Evolutionary conservation across 2,113 vertebrate genomes (phyloP).

Genomic region (Noturus placidus): DNA sequence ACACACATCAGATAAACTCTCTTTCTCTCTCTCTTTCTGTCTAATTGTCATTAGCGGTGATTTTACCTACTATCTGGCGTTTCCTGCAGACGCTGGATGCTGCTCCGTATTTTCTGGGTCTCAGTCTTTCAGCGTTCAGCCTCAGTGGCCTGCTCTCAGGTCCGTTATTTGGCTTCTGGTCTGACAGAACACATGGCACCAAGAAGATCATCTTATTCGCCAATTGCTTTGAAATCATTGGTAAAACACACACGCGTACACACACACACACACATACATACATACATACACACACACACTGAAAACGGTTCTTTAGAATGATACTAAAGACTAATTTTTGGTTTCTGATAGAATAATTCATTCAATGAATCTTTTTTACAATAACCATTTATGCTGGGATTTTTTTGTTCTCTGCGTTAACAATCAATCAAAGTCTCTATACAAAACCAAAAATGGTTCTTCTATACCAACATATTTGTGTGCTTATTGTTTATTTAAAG

Average conservation of each 20-base stretch:
- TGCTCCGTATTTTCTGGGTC: slow-evolving; percentile 77
- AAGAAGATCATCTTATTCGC: slow-evolving; percentile 79
- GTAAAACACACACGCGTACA: slow-evolving; percentile 54
- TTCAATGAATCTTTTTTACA: not conserved
- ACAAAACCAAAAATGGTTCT: not conserved
- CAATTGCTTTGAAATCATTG: slow-evolving; percentile 79
- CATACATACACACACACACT: not conserved
- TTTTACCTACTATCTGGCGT: slow-evolving; percentile 81
- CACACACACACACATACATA: not conserved
- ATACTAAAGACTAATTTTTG: not conserved
- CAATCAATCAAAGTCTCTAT: not conserved
- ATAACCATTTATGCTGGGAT: not conserved
- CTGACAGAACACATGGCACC: slow-evolving; percentile 71
- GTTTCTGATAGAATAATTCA: not conserved
- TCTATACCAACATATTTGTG: not conserved
- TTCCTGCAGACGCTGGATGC: slow-evolving; percentile 78
- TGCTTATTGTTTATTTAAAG: not conserved
- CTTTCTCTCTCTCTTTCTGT: not conserved
- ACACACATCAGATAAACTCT: not conserved
- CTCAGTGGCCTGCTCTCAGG: slow-evolving; percentile 75
- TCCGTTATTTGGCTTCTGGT: slow-evolving; percentile 77
- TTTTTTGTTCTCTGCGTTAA: not conserved
- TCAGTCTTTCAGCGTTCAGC: slow-evolving; percentile 80
- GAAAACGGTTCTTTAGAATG: not conserved
- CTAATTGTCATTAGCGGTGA: slow-evolving; percentile 70